Conservation (phyloP, 2,888 invertebrate genomes). For the Cyaniris semiargus region DNA sequence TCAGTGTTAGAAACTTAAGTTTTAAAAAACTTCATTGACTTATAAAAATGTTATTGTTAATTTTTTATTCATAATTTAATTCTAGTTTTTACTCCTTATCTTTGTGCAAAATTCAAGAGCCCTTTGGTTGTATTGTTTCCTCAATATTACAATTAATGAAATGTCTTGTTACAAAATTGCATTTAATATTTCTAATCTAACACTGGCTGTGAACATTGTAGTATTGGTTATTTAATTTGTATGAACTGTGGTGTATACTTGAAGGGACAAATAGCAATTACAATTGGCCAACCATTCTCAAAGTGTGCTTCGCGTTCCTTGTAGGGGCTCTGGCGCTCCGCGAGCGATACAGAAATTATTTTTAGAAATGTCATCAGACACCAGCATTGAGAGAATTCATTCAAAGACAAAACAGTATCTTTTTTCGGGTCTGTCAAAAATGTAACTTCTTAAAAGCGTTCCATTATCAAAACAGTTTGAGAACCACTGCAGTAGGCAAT, state of each 20-base stretch:
- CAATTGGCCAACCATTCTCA: too few relatives aligned
- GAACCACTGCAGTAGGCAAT: too few relatives aligned
- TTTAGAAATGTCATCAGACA: too few relatives aligned
- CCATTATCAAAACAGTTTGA: too few relatives aligned
- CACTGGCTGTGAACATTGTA: constrained; percentile 15
- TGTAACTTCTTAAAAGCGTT: too few relatives aligned
- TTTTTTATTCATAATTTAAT: background rate
- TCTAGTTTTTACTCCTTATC: background rate
- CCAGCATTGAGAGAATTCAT: too few relatives aligned
- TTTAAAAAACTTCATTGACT: background rate
- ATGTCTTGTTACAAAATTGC: background rate
- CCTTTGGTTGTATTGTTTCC: background rate
- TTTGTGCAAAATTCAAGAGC: background rate
- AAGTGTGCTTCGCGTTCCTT: too few relatives aligned
- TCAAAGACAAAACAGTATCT: too few relatives aligned
- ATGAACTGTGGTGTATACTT: background rate
- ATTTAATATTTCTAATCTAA: constrained; percentile 13
- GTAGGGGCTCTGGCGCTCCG: too few relatives aligned
- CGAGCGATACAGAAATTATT: too few relatives aligned
- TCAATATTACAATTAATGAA: background rate
- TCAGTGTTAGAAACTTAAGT: constrained; percentile 36
- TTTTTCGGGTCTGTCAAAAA: too few relatives aligned
- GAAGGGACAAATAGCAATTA: background rate
- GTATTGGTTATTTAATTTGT: constrained; percentile 4
- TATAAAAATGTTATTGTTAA: background rate